Evolutionary conservation across 2,888 invertebrate genomes (phyloP).

Genomic region (Cephus pygmeus): DNA sequence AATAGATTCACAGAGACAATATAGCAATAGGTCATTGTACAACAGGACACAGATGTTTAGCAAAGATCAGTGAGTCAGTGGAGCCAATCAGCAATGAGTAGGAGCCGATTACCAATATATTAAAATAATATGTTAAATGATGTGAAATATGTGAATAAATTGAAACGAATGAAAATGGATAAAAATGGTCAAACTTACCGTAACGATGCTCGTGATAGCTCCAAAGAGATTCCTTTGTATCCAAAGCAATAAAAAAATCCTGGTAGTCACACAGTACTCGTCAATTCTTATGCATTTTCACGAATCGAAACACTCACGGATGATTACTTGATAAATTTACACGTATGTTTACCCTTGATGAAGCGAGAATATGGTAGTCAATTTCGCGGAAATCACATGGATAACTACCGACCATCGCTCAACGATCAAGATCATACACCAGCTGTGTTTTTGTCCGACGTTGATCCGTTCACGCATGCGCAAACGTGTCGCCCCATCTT

Average conservation of each 20-base stretch:
- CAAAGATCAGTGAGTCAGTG: too few species aligned
- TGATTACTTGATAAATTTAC: constrained; percentile 21
- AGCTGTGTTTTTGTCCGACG: constrained; percentile 37
- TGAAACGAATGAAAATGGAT: too few species aligned
- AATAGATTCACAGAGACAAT: too few species aligned
- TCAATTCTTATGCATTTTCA: constrained; percentile 32
- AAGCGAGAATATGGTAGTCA: constrained; percentile 38
- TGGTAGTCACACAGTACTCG: constrained; percentile 46
- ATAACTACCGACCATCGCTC: constrained; percentile 47
- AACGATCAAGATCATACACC: constrained; percentile 52
- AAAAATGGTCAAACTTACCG: constrained; percentile 34
- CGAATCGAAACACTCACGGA: constrained; percentile 30
- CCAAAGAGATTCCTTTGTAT: constrained; percentile 46
- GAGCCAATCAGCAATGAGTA: too few species aligned
- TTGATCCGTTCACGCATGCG: constrained; percentile 43
- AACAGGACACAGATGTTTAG: too few species aligned
- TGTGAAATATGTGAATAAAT: too few species aligned
- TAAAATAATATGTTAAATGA: too few species aligned
- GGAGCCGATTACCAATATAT: too few species aligned
- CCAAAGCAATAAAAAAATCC: constrained; percentile 45
- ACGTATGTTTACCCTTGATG: constrained; percentile 27
- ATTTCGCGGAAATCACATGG: constrained; percentile 46
- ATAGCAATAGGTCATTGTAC: too few species aligned
- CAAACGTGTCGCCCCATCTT: constrained; percentile 38
- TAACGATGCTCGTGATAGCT: constrained; percentile 39